phyloP scores from a whole-genome alignment of 2,113 vertebrate species.

The Carassius gibelio region DNA sequence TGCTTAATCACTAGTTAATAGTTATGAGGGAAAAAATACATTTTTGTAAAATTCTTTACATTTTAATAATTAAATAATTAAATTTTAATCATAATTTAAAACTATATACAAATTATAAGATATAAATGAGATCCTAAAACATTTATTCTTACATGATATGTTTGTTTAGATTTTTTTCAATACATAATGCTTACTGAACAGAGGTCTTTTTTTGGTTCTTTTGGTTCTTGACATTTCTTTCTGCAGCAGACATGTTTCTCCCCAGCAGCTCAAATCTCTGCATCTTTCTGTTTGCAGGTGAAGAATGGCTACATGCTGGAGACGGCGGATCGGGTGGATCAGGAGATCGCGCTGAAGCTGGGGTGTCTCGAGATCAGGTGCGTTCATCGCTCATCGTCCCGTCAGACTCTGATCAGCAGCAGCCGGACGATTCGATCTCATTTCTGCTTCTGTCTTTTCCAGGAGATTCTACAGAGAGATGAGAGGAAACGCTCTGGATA shows the following conservation, averaged over 20 bases:
- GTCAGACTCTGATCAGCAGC: neutral
- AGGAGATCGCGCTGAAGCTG: conserved; percentile 94
- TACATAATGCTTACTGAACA: neutral
- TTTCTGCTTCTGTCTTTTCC: conserved; percentile 62
- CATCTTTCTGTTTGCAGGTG: conserved; percentile 78
- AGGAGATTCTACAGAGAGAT: conserved; percentile 97
- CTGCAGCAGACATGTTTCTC: neutral
- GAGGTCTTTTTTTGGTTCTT: neutral
- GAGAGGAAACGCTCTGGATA: conserved; percentile 96
- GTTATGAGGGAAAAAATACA: no score
- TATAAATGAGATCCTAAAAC: neutral
- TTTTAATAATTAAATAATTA: no score
- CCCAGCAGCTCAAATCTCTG: neutral
- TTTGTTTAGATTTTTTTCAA: neutral
- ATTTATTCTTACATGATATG: no score
- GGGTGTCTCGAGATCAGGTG: conserved; percentile 96
- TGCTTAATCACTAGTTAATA: no score
- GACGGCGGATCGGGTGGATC: conserved; percentile 92
- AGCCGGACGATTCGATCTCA: no score
- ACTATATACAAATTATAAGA: no score
- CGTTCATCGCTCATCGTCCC: neutral
- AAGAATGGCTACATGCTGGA: conserved; percentile 98
- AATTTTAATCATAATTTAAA: no score
- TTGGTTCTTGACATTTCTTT: neutral
- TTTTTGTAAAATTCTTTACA: no score